Evolutionary conservation across 2,888 invertebrate species (phyloP), one percentile per base, ranked within the genome.

Genomic region (Micoletzkya japonica): DNA sequence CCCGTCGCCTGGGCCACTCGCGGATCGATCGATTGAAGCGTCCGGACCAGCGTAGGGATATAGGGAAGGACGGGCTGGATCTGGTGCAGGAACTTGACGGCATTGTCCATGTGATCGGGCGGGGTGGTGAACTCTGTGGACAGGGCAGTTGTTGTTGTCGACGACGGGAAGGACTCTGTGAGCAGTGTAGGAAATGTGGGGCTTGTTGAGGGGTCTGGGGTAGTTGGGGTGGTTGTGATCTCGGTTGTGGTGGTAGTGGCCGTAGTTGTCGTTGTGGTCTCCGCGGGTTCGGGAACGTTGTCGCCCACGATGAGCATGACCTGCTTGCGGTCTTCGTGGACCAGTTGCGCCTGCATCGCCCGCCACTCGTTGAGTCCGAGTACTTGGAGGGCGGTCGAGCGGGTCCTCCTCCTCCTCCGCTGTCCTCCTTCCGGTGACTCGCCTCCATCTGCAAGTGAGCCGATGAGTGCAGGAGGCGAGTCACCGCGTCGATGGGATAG

Each of bases 31-130:
- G 76, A 67, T 26, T 76, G 74, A 6, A 80, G 64, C 1, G 76
- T 72, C 44, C 76, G 68, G 10, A 80, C 78, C 2, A 80, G 71
- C 3, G 74, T 73, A 10, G 80, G 80, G 32, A 80, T 76, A 34
- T 76, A 76, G 2, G 80, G 80, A 6, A 80, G 72, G 6, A 80
- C 74, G 1, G 80, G 80, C 1, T 79, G 78, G 14, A 78, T 74
- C 61, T 77, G 75, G 49, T 77, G 77, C 30, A 80, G 56, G 34
- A 80, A 75, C n/a, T 70, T 73, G 26, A 78, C 72, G 54, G 79
- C 74, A 60, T 79, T 80, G n/a, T 73, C 73, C 36, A 79, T 64
- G 34, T 76, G 73, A 57, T 77, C 75, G 30, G 58, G 60, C 17
- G 57, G 26, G 26, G 66, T 39, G 34, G 67, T 71, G 1, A 50